Percentiles rank a stretch among this genome's conserved stretches.
Conservation (phyloP, 1,140 invertebrate genomes). For the Octopus sinensis region DNA sequence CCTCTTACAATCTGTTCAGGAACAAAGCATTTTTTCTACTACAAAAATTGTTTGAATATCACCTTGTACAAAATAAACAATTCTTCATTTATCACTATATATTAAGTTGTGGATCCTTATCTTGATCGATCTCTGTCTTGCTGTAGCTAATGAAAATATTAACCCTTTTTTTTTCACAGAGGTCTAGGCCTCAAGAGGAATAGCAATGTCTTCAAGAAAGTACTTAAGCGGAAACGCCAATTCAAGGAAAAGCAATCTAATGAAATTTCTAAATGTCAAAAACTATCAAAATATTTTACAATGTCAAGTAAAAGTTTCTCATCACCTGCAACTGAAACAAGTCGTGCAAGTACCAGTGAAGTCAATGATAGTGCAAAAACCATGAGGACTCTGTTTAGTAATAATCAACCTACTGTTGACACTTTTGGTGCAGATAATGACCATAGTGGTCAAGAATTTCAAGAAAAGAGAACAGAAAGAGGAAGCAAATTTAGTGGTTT, state of each 20-base stretch:
- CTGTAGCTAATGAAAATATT: background rate
- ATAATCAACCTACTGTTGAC: background rate
- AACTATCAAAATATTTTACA: background rate
- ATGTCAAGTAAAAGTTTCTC: conserved; percentile 1
- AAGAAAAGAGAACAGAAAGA: background rate
- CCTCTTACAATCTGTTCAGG: too few relatives aligned
- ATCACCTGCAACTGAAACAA: conserved; percentile 5
- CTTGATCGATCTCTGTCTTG: background rate
- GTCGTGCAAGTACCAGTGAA: background rate
- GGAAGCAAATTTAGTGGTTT: background rate
- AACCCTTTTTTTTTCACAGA: background rate
- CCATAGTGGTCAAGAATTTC: background rate
- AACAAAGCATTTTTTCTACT: too few relatives aligned
- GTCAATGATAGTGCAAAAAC: background rate
- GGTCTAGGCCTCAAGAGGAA: conserved; percentile 4
- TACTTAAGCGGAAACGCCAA: background rate
- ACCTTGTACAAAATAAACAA: too few relatives aligned
- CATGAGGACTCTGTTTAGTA: background rate
- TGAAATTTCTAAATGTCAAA: conserved; percentile 3
- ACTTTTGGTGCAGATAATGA: conserved; percentile 1
- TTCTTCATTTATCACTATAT: too few relatives aligned
- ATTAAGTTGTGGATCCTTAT: too few relatives aligned
- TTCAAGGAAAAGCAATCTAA: conserved; percentile 1
- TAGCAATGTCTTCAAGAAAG: background rate
- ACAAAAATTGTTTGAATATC: too few relatives aligned